Evolutionary conservation across 2,888 invertebrate genomes (phyloP).

Genomic region (Papilio protenor): DNA sequence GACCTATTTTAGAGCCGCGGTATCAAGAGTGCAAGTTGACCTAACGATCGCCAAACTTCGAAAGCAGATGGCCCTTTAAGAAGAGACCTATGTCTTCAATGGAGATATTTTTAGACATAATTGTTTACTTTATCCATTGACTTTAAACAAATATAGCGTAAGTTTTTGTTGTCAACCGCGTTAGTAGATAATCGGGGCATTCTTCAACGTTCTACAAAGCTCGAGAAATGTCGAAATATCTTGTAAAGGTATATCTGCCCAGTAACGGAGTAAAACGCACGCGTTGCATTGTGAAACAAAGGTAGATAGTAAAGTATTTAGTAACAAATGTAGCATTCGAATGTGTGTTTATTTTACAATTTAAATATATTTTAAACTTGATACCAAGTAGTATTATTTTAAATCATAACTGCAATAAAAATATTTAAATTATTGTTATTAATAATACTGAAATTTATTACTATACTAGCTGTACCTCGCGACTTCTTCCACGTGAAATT

Average conservation of each 20-base stretch:
- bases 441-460: no score
- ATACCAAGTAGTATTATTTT: no score
- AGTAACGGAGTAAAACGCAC: background rate
- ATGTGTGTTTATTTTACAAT: background rate
- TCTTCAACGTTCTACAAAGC: background rate
- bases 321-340: background rate
- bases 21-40: no score
- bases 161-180: background rate
- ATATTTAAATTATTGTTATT: no score
- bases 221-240: background rate
- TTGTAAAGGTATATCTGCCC: background rate
- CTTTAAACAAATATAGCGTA: background rate
- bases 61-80: no score
- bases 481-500: no score
- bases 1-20: no score
- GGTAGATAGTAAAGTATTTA: background rate
- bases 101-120: background rate
- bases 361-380: no score
- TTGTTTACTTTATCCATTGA: background rate
- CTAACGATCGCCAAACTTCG: no score
- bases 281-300: background rate
- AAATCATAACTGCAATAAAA: no score
- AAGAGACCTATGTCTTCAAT: background rate
- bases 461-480: no score
- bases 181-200: background rate